These are phyloP conservation scores for Drosophila basisetae DNA, from an alignment of 2,888 invertebrate species.

Conservation along the genomic window DNA sequence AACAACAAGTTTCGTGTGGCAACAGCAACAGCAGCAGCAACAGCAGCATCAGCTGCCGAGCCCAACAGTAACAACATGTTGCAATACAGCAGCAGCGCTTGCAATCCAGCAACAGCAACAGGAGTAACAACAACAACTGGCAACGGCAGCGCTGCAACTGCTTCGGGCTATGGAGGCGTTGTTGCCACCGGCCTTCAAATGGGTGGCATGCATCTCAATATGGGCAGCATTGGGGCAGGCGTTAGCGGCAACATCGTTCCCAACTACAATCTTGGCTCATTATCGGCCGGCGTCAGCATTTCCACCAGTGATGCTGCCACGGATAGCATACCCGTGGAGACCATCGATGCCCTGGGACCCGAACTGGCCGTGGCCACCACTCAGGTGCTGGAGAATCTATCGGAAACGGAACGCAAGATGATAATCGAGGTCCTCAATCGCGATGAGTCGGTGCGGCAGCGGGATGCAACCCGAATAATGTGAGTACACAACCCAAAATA, in stretches of 20 bases:
- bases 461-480: constrained; percentile 86
- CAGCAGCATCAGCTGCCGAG: constrained; percentile 53
- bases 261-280: constrained; percentile 41
- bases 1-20: constrained; percentile 69
- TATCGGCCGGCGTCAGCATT: constrained; percentile 48
- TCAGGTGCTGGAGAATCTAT: constrained; percentile 84
- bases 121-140: constrained; percentile 54
- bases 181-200: constrained; percentile 47
- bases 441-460: constrained; percentile 86
- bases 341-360: constrained; percentile 82
- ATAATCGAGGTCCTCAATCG: constrained; percentile 87
- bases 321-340: constrained; percentile 78
- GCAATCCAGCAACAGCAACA: constrained; percentile 68
- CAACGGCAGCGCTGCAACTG: constrained; percentile 37
- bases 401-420: constrained; percentile 86
- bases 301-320: constrained; percentile 66
- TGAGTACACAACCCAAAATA: constrained; percentile 84
- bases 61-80: constrained; percentile 80
- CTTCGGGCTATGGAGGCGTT: constrained; percentile 33
- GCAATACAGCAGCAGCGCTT: constrained; percentile 58
- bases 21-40: constrained; percentile 52
- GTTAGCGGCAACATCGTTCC: constrained; percentile 23
- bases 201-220: constrained; percentile 49
- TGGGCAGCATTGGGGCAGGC: constrained; percentile 28
- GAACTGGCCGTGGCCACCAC: constrained; percentile 83